Evolutionary conservation across 2,888 invertebrate genomes (phyloP).

Genomic region (Busseola fusca): DNA sequence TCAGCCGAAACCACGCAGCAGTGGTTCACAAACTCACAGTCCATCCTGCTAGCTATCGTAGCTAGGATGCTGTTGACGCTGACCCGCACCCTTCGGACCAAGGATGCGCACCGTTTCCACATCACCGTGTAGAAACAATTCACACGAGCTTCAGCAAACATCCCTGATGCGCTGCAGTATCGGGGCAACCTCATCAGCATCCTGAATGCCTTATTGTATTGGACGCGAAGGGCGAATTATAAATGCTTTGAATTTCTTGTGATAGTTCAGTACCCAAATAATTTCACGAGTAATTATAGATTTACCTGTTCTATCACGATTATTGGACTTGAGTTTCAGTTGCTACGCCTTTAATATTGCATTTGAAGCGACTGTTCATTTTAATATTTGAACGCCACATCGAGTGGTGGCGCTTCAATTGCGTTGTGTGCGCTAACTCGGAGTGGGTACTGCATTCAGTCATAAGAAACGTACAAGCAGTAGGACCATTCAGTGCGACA

Average conservation of each 20-base stretch:
- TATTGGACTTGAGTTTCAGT: neutral
- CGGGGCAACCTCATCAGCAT: too few species aligned
- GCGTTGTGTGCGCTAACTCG: constrained; percentile 39
- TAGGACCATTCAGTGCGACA: constrained; percentile 7
- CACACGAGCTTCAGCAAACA: too few species aligned
- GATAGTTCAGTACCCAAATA: neutral
- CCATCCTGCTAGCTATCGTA: too few species aligned
- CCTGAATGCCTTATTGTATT: too few species aligned
- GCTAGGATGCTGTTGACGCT: too few species aligned
- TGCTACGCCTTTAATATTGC: neutral
- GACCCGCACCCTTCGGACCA: too few species aligned
- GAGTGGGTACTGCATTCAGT: constrained; percentile 4
- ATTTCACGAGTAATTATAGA: neutral
- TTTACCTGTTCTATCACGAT: neutral
- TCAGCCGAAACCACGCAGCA: too few species aligned
- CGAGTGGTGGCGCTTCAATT: constrained; percentile 33
- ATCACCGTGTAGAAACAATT: too few species aligned
- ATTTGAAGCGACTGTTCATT: constrained; percentile 7
- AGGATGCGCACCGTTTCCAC: too few species aligned
- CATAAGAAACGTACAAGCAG: neutral
- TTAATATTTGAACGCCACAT: neutral
- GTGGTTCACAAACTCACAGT: too few species aligned
- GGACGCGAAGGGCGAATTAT: neutral
- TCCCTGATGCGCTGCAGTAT: too few species aligned
- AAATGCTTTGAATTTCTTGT: neutral